Base-by-base conservation (phyloP, 1,140 invertebrate species). In the Orius laevigatus region DNA sequence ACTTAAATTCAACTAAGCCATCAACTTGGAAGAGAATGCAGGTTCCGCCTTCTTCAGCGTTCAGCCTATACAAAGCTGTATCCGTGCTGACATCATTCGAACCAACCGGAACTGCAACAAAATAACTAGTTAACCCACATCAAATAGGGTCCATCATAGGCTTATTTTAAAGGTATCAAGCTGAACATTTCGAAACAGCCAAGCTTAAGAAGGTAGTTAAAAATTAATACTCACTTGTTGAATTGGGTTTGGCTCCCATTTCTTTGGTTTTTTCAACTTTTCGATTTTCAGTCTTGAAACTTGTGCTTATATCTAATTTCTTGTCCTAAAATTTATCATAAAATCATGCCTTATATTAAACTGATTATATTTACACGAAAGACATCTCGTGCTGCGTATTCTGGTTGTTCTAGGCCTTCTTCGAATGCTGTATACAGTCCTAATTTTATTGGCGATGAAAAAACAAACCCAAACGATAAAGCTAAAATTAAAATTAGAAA, bases 11-110 rank as follows among this genome's bases (percentile, higher is more conserved):
- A 14, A 60, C 41, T 10, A 59, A 36, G 10, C 56, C 59, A 39
- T 60, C 59, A 33, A 59, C 58, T 20, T 52, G 52, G 9, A 60
- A 33, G 3, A 59, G 40, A 14, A 60, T 59, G 32, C 59, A 60
- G 1, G 57, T 54, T 5, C 34, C 53, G 10, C 55, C 59, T 1
- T 48, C 51, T 36, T 51, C 48, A 8, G 33, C 36, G 15, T 53
- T 53, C n/a, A 57, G 19, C 38, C 50, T 50, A n/a, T 57, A 58
- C 11, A 57, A 35, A 1, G 51, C 41, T n/a, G 53, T 53, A 5
- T 32, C 43, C 3, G 41, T 45, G 11, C 39, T 38, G 3, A 49
- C 11, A 36, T 48, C 18, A 31, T 41, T 32, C 9, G 19, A 46
- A 10, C 34, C 42, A 12, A 25, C 12, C n/a, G 51, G 40, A 44